These are phyloP conservation scores for Thecophora atra DNA, from an alignment of 2,888 invertebrate genomes.

Conservation along the genomic window DNA sequence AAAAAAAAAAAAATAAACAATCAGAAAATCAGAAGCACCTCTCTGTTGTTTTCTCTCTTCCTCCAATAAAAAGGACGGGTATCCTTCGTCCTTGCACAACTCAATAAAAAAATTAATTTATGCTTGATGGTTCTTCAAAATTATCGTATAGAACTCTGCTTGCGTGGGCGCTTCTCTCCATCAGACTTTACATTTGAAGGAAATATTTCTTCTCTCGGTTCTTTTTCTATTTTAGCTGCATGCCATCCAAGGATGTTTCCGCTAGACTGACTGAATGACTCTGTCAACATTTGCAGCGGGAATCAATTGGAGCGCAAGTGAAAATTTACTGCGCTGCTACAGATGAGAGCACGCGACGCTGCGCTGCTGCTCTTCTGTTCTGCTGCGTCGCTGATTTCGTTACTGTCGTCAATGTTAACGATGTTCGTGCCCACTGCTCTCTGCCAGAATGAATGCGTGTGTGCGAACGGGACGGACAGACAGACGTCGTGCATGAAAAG, in stretches of 20 bases:
- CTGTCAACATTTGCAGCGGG: slow-evolving; percentile 31
- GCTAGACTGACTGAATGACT: slow-evolving; percentile 27
- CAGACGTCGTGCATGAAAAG: neutral
- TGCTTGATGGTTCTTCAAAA: neutral
- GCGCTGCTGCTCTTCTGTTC: neutral
- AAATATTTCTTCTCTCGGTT: too few species aligned
- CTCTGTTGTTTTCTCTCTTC: neutral
- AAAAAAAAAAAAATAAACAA: neutral
- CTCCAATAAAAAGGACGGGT: too few species aligned
- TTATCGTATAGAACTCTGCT: too few species aligned
- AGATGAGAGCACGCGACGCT: neutral
- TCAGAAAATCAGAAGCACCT: too few species aligned
- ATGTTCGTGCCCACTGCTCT: too few species aligned
- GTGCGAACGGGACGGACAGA: neutral
- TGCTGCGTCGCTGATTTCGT: too few species aligned
- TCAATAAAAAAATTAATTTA: neutral
- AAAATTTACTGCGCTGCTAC: slow-evolving; percentile 17
- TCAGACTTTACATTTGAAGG: too few species aligned
- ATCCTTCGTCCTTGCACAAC: neutral
- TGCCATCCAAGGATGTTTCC: slow-evolving; percentile 20
- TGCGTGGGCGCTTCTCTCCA: too few species aligned
- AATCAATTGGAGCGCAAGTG: slow-evolving; percentile 30
- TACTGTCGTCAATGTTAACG: neutral
- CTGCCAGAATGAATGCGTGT: neutral
- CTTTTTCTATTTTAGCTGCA: slow-evolving; percentile 17